Percentiles rank a stretch among this genome's conserved stretches.
phyloP scores from a whole-genome alignment of 2,888 invertebrate species.

The Macrosiphum euphorbiae region DNA sequence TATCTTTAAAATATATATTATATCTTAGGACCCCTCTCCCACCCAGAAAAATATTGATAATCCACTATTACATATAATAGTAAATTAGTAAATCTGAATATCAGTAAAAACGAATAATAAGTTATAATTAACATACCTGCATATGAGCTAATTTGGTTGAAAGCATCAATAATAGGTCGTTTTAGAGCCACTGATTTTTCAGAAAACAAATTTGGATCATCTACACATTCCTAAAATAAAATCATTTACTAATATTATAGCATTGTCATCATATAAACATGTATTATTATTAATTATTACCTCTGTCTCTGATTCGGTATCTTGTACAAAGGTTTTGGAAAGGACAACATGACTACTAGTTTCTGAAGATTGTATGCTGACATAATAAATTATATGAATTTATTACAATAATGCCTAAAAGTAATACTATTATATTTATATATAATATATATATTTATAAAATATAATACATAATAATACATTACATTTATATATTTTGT shows the following conservation, averaged over 20 bases:
- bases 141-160: conserved; percentile 22
- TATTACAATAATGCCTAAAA: conserved; percentile 13
- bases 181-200: background rate
- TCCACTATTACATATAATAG: too few species aligned
- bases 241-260: conserved; percentile 15
- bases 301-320: conserved; percentile 38
- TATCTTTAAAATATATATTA: background rate
- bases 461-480: too few species aligned
- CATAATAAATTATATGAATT: conserved; percentile 42
- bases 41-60: too few species aligned
- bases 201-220: conserved; percentile 9
- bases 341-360: conserved; percentile 32
- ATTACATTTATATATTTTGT: background rate
- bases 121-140: conserved; percentile 41
- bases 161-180: conserved; percentile 24
- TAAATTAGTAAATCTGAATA: conserved; percentile 44
- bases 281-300: conserved; percentile 30
- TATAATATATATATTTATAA: background rate
- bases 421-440: conserved; percentile 2
- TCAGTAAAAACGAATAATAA: conserved; percentile 42
- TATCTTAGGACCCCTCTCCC: too few species aligned
- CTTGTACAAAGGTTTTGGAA: conserved; percentile 35
- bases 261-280: conserved; percentile 32
- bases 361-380: conserved; percentile 21
- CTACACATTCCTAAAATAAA: conserved; percentile 35